Base-by-base conservation (phyloP, 1,140 invertebrate species). In the Bradynema listronoti region DNA sequence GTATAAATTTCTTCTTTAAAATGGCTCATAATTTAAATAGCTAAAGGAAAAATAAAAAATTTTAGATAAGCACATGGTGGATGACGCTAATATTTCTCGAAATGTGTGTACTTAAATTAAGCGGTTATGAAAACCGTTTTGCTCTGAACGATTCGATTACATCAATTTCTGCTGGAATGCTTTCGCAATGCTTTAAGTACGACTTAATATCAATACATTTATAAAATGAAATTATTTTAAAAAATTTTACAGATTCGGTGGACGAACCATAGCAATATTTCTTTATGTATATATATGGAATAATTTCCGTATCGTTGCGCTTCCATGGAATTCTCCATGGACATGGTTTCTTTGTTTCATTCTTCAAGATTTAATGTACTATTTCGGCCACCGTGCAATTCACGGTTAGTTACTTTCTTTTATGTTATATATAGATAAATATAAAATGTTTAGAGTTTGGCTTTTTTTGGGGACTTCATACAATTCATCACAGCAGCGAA, bases 401-500 rank as follows among this genome's bases (percentile, higher is more conserved):
- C 81, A 82, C 67, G 82, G 81, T 82, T 58, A 63, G 39, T 52
- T 25, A 19, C 9, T 27, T 7, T 11, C 54, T 27, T 14, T 16
- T 24, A 14, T 54, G 1, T n/a, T n/a, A n/a, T n/a, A n/a, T n/a
- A n/a, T n/a, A n/a, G n/a, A 34, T 11, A 53, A 36, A 22, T 3
- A 65, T 5, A 16, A 30, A 51, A 36, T 45, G 70, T 77, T n/a
- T 73, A 83, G 82, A 93, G 79, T 81, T 91, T 7, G 89, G 91
- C 77, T 85, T 95, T 59, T 81, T 94, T 50, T 95, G 91, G 90
- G 87, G 89, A 0, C 86, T 89, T 59, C 91, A 95, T 80, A 90
- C 94, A 81, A 89, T 91, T 0, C 91, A 95, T 79, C 91, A 95
- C 72, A 92, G 89, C 71, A 91, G 89, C 14, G 91, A 95, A 79